phyloP scores from a whole-genome alignment of 2,797 vertebrate genomes.

The Pelochelys cantorii region DNA sequence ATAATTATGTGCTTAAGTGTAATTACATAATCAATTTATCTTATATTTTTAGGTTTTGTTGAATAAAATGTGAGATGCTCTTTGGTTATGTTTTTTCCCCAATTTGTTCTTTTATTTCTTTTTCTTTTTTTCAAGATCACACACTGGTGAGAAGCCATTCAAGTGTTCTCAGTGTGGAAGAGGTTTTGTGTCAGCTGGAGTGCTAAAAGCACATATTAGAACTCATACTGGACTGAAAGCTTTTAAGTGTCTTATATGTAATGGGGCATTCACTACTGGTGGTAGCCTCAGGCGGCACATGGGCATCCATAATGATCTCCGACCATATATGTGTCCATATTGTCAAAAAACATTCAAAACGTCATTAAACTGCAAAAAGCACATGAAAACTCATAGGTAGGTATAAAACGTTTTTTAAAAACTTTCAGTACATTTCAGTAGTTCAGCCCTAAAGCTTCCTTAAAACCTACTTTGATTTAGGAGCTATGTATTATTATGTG shows the following conservation, averaged over 20 bases:
- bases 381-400: slow-evolving; percentile 99
- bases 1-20: neutral
- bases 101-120: neutral
- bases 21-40: neutral
- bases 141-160: slow-evolving; percentile 97
- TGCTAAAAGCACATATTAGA: slow-evolving; percentile 95
- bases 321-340: slow-evolving; percentile 99
- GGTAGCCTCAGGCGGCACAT: slow-evolving; percentile 96
- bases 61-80: neutral
- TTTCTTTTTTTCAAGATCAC: slow-evolving; percentile 85
- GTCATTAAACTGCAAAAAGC: slow-evolving; percentile 97
- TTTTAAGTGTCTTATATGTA: slow-evolving; percentile 95
- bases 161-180: slow-evolving; percentile 97
- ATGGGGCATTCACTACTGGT: slow-evolving; percentile 96
- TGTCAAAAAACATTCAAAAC: slow-evolving; percentile 99
- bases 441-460: neutral
- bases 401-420: neutral
- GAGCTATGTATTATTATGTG: neutral
- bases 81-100: neutral
- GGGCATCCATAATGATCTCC: slow-evolving; percentile 96
- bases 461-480: neutral
- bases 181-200: slow-evolving; percentile 97
- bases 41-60: neutral
- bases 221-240: slow-evolving; percentile 97
- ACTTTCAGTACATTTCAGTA: neutral